Conservation (phyloP, 2,888 invertebrate species). For the Drosophila vallismaia region DNA sequence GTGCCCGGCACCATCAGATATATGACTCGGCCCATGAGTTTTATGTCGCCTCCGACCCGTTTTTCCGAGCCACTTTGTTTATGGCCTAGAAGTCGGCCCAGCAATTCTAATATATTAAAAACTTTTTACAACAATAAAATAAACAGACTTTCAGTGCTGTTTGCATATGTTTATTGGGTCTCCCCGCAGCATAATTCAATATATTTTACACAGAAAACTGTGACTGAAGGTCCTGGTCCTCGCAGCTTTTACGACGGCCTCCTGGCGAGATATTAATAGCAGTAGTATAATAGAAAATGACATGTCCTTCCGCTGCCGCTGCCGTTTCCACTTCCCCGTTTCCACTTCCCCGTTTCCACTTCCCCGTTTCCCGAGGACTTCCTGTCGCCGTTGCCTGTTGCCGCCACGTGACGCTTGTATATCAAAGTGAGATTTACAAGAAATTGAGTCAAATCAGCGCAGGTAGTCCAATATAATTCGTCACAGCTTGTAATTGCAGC, state of each 20-base stretch:
- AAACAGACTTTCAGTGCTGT: slow-evolving; percentile 30
- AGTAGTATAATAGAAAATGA: slow-evolving; percentile 43
- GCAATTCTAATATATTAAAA: slow-evolving; percentile 48
- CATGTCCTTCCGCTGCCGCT: background rate
- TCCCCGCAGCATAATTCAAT: slow-evolving; percentile 39
- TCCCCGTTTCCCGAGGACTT: slow-evolving; percentile 30
- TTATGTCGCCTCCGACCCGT: slow-evolving; percentile 42
- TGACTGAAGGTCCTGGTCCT: background rate
- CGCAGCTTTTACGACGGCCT: slow-evolving; percentile 11
- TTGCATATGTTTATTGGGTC: slow-evolving; percentile 61
- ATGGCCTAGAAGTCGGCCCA: slow-evolving; percentile 19
- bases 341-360: slow-evolving; percentile 33
- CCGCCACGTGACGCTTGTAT: slow-evolving; percentile 30
- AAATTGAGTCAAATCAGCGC: slow-evolving; percentile 16
- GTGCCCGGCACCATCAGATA: slow-evolving; percentile 44
- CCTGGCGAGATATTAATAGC: slow-evolving; percentile 43
- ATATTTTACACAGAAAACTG: slow-evolving; percentile 20
- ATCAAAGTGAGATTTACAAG: slow-evolving; percentile 24
- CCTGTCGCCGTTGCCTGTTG: slow-evolving; percentile 39
- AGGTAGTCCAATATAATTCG: slow-evolving; percentile 23
- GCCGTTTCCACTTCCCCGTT: too few species aligned
- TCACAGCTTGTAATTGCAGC: background rate
- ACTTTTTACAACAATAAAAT: slow-evolving; percentile 41
- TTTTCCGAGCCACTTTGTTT: slow-evolving; percentile 21
- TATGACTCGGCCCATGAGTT: slow-evolving; percentile 34